Evolutionary conservation across 2,797 vertebrate species (phyloP).

Genomic region (Silurus aristotelis): DNA sequence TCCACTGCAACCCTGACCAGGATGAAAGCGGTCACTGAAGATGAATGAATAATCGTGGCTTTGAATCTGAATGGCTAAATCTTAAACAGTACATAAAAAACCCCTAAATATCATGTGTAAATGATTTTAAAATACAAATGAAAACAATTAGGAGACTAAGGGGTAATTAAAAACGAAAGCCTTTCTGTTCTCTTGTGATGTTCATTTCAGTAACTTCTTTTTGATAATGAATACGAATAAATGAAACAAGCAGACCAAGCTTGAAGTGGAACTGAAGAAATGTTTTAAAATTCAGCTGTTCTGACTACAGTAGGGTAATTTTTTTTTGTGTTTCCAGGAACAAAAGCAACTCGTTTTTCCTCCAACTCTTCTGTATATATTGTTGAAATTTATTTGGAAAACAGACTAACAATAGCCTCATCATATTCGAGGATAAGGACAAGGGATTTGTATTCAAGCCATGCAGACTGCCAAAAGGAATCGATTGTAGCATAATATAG

Average conservation of each 20-base stretch:
- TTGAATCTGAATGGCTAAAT: neutral
- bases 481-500: neutral
- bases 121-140: neutral
- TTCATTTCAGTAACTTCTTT: constrained; percentile 3
- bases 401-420: neutral
- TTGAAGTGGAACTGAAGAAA: neutral
- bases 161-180: constrained; percentile 15
- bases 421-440: neutral
- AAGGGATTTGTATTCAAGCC: neutral
- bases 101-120: neutral
- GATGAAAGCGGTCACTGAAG: neutral
- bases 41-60: neutral
- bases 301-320: neutral
- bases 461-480: neutral
- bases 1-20: neutral
- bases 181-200: neutral
- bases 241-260: no score
- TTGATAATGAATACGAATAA: neutral
- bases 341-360: neutral
- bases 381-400: neutral
- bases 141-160: neutral
- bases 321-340: neutral
- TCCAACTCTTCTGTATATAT: neutral
- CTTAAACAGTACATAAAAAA: neutral
- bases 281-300: neutral